Evolutionary conservation across 2,113 vertebrate species (phyloP).

Genomic region (Oxyura jamaicensis): DNA sequence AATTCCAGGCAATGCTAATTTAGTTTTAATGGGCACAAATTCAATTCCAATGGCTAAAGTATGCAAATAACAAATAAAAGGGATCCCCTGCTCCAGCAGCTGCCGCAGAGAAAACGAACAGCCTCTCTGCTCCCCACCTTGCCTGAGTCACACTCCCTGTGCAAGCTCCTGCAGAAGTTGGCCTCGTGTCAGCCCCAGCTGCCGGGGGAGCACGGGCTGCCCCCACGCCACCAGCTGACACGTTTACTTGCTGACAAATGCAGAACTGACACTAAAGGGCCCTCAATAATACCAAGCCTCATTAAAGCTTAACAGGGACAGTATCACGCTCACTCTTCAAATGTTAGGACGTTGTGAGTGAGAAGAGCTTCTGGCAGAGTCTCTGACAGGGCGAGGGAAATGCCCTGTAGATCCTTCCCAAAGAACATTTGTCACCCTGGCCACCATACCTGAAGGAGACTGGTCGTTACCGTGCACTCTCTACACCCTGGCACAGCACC

Average conservation of each 20-base stretch:
- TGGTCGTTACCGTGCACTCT: neutral
- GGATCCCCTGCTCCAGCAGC: slow-evolving; percentile 57
- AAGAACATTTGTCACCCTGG: neutral
- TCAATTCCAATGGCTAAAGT: slow-evolving; percentile 60
- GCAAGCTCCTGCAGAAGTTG: neutral
- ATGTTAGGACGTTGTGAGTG: neutral
- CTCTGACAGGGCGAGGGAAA: neutral
- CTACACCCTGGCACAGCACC: neutral
- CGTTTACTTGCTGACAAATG: slow-evolving; percentile 14
- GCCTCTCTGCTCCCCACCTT: neutral
- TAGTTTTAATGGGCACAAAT: slow-evolving; percentile 62
- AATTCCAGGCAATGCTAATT: slow-evolving; percentile 60
- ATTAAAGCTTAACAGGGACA: slow-evolving; percentile 60
- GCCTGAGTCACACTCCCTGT: neutral
- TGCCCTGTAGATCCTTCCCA: neutral
- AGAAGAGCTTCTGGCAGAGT: neutral
- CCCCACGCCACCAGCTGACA: neutral
- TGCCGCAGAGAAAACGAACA: neutral
- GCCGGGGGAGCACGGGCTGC: neutral
- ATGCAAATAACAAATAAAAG: slow-evolving; percentile 66
- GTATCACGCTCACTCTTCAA: neutral
- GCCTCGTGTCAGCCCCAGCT: accelerated
- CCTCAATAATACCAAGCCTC: slow-evolving; percentile 37
- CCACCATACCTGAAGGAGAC: accelerated
- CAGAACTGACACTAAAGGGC: slow-evolving; percentile 32